A percentile compares a stretch with the other conserved stretches of the same genome.
These are phyloP conservation scores for Ariolimax columbianus DNA, from an alignment of 2,888 invertebrate genomes.

Conservation along the genomic window DNA sequence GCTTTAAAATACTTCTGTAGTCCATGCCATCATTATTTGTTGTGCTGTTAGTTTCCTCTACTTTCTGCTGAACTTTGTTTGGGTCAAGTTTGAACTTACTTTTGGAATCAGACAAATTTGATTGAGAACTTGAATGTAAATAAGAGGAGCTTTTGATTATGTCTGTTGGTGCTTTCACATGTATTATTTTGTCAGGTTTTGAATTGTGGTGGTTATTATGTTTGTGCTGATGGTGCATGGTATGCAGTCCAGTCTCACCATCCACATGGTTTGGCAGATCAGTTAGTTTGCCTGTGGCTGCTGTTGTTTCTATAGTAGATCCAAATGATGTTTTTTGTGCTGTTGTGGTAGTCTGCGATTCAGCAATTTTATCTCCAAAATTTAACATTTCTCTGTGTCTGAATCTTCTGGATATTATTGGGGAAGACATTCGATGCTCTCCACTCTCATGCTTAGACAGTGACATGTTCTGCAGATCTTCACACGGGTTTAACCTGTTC, in stretches of 20 bases:
- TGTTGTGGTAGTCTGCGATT: background rate
- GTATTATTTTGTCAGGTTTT: background rate
- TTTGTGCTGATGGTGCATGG: background rate
- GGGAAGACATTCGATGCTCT: background rate
- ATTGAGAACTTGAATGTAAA: background rate
- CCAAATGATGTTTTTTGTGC: background rate
- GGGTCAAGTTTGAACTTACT: background rate
- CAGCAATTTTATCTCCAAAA: background rate
- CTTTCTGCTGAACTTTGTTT: background rate
- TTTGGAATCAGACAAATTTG: background rate
- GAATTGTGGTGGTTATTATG: background rate
- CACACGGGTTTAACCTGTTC: background rate
- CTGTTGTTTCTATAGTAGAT: background rate
- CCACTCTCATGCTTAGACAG: background rate
- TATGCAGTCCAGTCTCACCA: background rate
- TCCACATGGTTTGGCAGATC: background rate
- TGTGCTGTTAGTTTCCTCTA: background rate
- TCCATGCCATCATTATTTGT: slow-evolving; percentile 9
- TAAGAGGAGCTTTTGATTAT: background rate
- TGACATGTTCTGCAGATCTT: background rate
- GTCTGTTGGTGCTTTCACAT: background rate
- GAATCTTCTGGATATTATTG: background rate
- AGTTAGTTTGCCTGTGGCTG: background rate
- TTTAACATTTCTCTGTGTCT: background rate
- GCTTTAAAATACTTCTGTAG: slow-evolving; percentile 41